Conservation (phyloP, 1,140 invertebrate genomes). For the Oryzaephilus surinamensis region DNA sequence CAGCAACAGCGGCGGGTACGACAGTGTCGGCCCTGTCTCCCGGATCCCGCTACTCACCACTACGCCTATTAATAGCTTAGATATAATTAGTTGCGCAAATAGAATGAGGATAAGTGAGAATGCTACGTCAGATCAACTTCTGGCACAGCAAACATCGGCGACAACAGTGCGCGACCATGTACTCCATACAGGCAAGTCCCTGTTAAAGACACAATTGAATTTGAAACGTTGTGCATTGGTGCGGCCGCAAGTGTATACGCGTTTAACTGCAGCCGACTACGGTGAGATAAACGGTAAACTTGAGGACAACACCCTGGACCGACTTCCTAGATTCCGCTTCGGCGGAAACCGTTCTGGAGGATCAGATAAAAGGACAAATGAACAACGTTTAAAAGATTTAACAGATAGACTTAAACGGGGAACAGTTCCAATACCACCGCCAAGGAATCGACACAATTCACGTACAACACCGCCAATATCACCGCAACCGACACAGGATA, state of each 20-base stretch:
- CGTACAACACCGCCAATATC: conserved; percentile 24
- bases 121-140: conserved; percentile 41
- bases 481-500: conserved; percentile 32
- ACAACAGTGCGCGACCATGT: conserved; percentile 26
- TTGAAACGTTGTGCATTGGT: conserved; percentile 24
- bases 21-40: conserved; percentile 33
- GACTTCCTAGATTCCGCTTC: conserved; percentile 63
- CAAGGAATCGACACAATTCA: conserved; percentile 28
- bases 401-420: conserved; percentile 57
- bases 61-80: conserved; percentile 35
- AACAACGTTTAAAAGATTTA: conserved; percentile 60
- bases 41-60: conserved; percentile 28
- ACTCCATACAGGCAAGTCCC: conserved; percentile 20
- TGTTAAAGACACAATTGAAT: conserved; percentile 24
- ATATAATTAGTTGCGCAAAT: conserved; percentile 38
- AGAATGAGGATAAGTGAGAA: conserved; percentile 37
- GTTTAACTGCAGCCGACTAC: conserved; percentile 22
- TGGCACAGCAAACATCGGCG: conserved; percentile 21
- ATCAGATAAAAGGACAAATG: conserved; percentile 43
- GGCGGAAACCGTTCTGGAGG: conserved; percentile 47
- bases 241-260: conserved; percentile 22
- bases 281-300: conserved; percentile 13
- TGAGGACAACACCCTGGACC: conserved; percentile 51
- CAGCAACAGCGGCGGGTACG: conserved; percentile 19
- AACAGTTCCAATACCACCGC: conserved; percentile 37